These are phyloP conservation scores for Microplitis demolitor DNA, from an alignment of 1,140 invertebrate species.

Conservation along the genomic window DNA sequence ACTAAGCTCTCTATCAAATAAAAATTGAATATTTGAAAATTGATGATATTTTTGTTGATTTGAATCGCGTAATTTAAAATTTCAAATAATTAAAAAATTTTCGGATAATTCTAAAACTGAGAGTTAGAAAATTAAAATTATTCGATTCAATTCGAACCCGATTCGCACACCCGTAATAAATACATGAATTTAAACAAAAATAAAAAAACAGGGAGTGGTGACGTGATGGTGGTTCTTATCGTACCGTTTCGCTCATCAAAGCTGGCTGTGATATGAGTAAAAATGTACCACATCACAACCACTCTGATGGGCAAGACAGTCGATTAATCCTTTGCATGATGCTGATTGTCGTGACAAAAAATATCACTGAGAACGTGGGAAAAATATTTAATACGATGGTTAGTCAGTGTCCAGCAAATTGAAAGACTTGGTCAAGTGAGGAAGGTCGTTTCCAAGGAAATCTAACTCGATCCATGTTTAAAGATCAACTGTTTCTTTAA, in stretches of 20 bases:
- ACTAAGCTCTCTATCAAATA: no score
- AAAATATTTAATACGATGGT: neutral
- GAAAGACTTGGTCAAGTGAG: neutral
- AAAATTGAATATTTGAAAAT: no score
- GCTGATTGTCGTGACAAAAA: constrained; percentile 1
- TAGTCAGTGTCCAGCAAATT: neutral
- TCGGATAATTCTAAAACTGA: no score
- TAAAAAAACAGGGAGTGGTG: neutral
- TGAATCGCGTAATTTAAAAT: no score
- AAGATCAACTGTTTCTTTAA: neutral
- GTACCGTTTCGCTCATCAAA: constrained; percentile 80
- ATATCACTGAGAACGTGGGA: neutral
- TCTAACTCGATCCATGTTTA: neutral
- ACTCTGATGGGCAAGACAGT: constrained; percentile 69
- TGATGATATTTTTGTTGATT: no score
- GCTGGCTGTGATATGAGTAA: constrained; percentile 87
- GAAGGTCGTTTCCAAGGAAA: constrained; percentile 14
- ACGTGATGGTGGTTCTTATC: constrained; percentile 35
- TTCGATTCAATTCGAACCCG: no score
- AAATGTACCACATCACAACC: constrained; percentile 76
- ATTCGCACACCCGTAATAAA: neutral
- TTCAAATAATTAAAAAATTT: no score
- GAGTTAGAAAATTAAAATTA: neutral
- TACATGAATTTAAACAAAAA: neutral
- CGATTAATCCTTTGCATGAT: constrained; percentile 28